Base-by-base conservation (phyloP, 2,113 vertebrate species). In the Albula glossodonta region DNA sequence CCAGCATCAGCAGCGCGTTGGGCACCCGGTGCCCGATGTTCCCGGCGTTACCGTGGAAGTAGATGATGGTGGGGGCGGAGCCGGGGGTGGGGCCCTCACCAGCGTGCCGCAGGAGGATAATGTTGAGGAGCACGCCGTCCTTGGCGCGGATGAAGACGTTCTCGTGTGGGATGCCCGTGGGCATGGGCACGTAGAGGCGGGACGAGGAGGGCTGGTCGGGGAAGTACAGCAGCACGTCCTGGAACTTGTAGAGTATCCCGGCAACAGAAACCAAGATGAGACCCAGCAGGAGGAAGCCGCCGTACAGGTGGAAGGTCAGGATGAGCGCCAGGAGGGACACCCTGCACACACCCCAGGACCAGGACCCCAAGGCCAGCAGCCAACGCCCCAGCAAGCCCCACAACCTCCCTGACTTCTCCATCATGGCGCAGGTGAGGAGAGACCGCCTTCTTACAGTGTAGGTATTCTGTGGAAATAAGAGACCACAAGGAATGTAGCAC, bases 31-130 rank as follows among this genome's bases (percentile, higher is more conserved):
- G 99, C 79, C 99, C 99, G 74, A 99, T 96, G 91, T 99, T 99
- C 88, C 99, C 99, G 5, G 99, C 99, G 0, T 99, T 99, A 10
- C 99, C 99, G 0, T 99, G 99, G 91, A 99, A 99, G 92, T 99
- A 99, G 90, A 99, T 97, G 85, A 99, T 94, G 80, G 98, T 99
- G 51, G 98, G 98, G 70, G 70, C 70, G 70, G 70, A 25, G 70
- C 70, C 70, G 70, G 22, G 95, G 0, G 95, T 87, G 13, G 96
- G 91, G 81, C 94, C 97, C 84, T 98, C 98, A 77, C 98, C 98
- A 0, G 97, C 98, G 94, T 97, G 98, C 88, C 97, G 96, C 52
- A 99, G 96, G 87, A 99, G 93, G 86, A 99, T 97, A 79, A 99
- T 96, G 91, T 99, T 99, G 51, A 99, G 97, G 90, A 97, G 96